phyloP scores from a whole-genome alignment of 92 coral and sea anemone genomes.

The Hydrozoanthus gracilis region DNA sequence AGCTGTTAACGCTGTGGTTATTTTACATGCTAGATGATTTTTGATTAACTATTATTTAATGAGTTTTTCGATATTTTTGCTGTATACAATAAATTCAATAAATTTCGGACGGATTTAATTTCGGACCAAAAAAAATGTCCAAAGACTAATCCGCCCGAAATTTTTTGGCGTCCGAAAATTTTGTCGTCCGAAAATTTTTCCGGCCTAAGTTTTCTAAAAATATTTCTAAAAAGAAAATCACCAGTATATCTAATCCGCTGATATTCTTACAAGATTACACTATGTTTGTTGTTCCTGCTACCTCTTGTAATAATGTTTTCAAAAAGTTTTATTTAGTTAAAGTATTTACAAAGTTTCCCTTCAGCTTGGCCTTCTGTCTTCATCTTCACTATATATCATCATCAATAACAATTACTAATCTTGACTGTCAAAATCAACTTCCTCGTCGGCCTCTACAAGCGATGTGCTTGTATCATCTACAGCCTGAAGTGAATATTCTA shows the following conservation, averaged over 20 bases:
- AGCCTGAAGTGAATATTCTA: constrained; percentile 21
- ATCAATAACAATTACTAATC: not conserved
- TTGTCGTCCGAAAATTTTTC: constrained; percentile 7
- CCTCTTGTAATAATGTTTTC: constrained; percentile 21
- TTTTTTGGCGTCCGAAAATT: constrained; percentile 1
- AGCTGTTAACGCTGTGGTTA: too few relatives aligned
- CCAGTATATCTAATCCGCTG: not conserved
- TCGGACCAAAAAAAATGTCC: too few relatives aligned
- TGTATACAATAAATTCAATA: too few relatives aligned
- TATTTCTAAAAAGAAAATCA: not conserved
- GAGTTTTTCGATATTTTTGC: too few relatives aligned
- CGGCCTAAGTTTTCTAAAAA: not conserved
- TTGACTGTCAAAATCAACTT: constrained; percentile 21
- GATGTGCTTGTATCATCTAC: constrained; percentile 27
- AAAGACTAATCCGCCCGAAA: too few relatives aligned
- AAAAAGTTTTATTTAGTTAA: not conserved
- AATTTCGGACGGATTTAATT: too few relatives aligned
- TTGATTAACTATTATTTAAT: too few relatives aligned
- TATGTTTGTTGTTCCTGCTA: constrained; percentile 18
- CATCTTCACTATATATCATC: constrained; percentile 12
- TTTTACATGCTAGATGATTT: too few relatives aligned
- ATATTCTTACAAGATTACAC: not conserved
- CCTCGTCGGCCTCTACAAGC: constrained; percentile 21
- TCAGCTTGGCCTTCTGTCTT: not conserved
- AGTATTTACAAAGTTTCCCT: constrained; percentile 29